Evolutionary conservation across 2,113 vertebrate genomes (phyloP), one percentile per base, ranked within the genome.

Genomic region (Pitta sordida): DNA sequence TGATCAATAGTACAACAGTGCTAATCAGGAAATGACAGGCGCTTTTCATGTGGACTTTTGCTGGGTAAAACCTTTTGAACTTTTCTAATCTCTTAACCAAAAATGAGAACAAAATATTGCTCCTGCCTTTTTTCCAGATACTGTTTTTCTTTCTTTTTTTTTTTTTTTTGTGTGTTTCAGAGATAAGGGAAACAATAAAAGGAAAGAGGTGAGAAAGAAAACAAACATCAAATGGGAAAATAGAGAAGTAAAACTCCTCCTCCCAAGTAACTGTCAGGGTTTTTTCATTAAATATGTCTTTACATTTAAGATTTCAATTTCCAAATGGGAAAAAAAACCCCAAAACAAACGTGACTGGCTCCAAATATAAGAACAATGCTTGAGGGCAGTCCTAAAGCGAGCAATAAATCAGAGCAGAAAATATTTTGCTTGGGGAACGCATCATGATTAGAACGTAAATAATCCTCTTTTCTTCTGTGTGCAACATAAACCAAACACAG

Each of bases 361-460:
- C 48, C 76, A 91, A 92, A 62, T 69, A 43, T 2, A 92, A 94
- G 87, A 95, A 90, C 93, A 93, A 85, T 86, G 84, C 87, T 93
- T 83, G 75, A 92, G 78, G 87, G 71, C 79, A 94, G 78, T 87
- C 90, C 91, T 86, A 53, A 65, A 88, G 78, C 83, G 73, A 85
- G 55, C 82, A 92, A 64, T 95, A 95, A 94, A 89, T 83, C 70
- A 82, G 88, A 85, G 83, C 91, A 82, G 76, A 85, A 91, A 93
- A 65, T 73, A 78, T 62, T 95, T 91, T 71, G 26, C 88, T 74
- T 29, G 82, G 73, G 82, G 79, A 95, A 69, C 46, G 49, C 41
- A 65, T 77, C 20, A 44, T 11, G 87, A 81, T 77, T 71, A 56
- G 86, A 85, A 79, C 90, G 91, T 70, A 96, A 97, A 94, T 91